phyloP scores from a whole-genome alignment of 2,797 vertebrate species.

The Malacoraja senta region DNA sequence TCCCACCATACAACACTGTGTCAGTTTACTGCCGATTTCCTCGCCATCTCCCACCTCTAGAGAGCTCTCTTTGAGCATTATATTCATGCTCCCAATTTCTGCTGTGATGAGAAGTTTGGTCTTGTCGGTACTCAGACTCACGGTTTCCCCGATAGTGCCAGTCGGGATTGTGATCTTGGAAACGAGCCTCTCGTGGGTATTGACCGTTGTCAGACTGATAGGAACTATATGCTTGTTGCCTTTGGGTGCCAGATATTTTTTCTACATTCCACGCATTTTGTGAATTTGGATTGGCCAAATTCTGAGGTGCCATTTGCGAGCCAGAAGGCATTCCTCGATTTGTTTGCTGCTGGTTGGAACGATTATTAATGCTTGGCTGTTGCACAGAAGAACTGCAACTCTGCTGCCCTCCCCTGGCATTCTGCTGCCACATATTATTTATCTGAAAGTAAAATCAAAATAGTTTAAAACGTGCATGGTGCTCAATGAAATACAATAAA shows the following conservation, averaged over 20 bases:
- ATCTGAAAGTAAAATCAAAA: conserved; percentile 24
- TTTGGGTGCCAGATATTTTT: not conserved
- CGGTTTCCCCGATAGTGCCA: not conserved
- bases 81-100: conserved; percentile 22
- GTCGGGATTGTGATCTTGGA: not conserved
- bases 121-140: not conserved
- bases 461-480: not conserved
- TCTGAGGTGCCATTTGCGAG: not conserved
- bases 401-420: conserved; percentile 20
- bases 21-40: conserved; percentile 18
- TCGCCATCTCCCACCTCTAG: not conserved
- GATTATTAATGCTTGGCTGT: not conserved
- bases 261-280: not conserved
- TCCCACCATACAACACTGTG: not conserved
- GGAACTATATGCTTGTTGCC: not conserved
- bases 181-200: not conserved
- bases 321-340: not conserved
- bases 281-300: not conserved
- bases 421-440: conserved; percentile 8
- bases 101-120: not conserved
- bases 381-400: not conserved
- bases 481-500: not conserved
- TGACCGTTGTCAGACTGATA: not conserved
- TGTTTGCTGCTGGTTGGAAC: not conserved
- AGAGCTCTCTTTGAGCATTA: not conserved